Base-by-base conservation (phyloP, 2,888 invertebrate species). In the Gymnosoma rotundatum region DNA sequence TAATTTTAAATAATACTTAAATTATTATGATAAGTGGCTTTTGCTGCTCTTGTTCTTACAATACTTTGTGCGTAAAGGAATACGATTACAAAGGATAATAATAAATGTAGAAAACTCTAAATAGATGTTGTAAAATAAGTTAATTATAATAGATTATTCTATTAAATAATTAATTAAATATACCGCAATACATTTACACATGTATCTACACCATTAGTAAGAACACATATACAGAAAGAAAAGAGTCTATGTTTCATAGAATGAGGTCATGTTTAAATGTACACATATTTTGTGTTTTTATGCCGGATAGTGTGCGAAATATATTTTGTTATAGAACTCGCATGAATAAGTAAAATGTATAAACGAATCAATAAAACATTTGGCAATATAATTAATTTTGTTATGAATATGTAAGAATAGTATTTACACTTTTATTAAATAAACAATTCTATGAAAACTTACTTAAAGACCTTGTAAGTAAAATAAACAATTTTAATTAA, bases 61-160 rank as follows among this genome's bases (percentile, higher is more conserved):
- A 32, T 20, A n/a, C n/a, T 45, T n/a, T 6, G 2, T 72, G 16
- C 9, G n/a, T 32, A 18, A 25, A 48, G 18, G 25, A 63, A 36
- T 63, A 56, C 3, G 0, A 8, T 25, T 18, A 20, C 4, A 21
- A 52, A n/a, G 25, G 18, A 56, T 25, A 2, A 38, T 32, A 16
- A n/a, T 42, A 16, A 6, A 56, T 36, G 12, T 10, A 38, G 3
- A 45, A 58, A 42, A 58, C 58, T 58, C 4, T 54, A 32, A 56
- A 58, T 58, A 32, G 9, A 48, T 42, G 12, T 21, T 25, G 61
- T 69, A 69, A 56, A 67, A 69, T 73, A 83, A 83, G 73, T 83
- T 83, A 83, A 82, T 82, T 73, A 78, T 72, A 70, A 73, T 67
- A 45, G 67, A 83, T 78, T 73, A 78, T 73, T 67, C 38, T 56